Percentiles rank a stretch among this genome's conserved stretches.
Evolutionary conservation across 2,113 vertebrate species (phyloP).

Genomic region (Macrotus californicus): DNA sequence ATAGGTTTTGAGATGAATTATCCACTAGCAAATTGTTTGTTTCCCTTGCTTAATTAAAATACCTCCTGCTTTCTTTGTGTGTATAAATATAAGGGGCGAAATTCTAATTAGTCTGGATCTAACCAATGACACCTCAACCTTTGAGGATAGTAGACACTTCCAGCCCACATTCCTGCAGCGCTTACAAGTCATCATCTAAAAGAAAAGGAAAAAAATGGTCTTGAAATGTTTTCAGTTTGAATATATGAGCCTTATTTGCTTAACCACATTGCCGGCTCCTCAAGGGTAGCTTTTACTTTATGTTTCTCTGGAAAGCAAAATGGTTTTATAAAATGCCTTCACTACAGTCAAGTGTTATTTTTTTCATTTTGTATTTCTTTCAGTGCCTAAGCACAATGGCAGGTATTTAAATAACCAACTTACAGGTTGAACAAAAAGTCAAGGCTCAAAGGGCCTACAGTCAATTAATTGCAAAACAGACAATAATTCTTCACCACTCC

Average conservation of each 20-base stretch:
- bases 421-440: not conserved
- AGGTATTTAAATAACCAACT: constrained; percentile 13
- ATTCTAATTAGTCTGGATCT: not conserved
- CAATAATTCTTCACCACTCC: not conserved
- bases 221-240: constrained; percentile 20
- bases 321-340: constrained; percentile 10
- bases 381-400: not conserved
- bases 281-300: constrained; percentile 11
- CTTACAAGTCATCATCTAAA: not conserved
- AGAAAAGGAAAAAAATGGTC: not conserved
- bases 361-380: not conserved
- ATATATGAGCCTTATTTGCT: constrained; percentile 45
- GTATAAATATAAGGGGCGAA: not conserved
- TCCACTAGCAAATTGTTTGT: not conserved
- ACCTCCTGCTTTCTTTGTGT: not conserved
- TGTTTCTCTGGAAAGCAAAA: constrained; percentile 46
- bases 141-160: not conserved
- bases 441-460: not conserved
- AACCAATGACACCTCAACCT: not conserved
- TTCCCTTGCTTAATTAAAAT: constrained; percentile 34
- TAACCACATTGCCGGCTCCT: constrained; percentile 31
- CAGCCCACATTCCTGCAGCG: not conserved
- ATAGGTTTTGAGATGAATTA: constrained; percentile 29
- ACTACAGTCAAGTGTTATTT: not conserved
- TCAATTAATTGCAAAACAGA: not conserved